Evolutionary conservation across 2,888 invertebrate genomes (phyloP).

Genomic region (Hanleya hanleyi): DNA sequence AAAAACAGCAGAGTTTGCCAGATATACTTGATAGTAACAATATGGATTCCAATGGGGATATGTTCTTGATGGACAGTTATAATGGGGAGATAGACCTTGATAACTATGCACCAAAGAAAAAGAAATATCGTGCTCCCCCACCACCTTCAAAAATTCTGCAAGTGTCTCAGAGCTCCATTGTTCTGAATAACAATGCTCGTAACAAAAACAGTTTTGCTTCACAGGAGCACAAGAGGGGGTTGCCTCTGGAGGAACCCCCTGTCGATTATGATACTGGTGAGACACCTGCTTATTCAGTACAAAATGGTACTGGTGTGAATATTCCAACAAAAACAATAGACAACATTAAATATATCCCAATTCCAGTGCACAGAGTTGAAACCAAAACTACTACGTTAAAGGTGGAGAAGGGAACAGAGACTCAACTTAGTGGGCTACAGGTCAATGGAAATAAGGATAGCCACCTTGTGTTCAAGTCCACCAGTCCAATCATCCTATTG

Average conservation of each 20-base stretch:
- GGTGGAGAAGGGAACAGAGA: no score
- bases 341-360: no score
- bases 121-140: constrained; percentile 58
- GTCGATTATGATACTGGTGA: constrained; percentile 56
- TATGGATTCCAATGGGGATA: not conserved
- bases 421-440: no score
- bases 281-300: not conserved
- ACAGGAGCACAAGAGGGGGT: constrained; percentile 7
- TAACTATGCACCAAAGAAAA: constrained; percentile 31
- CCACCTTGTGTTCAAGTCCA: no score
- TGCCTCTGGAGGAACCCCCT: constrained; percentile 44
- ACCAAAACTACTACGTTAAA: no score
- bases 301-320: no score
- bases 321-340: no score
- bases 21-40: not conserved
- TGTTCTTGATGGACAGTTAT: not conserved
- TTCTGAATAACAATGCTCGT: not conserved
- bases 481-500: no score
- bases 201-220: constrained; percentile 13
- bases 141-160: constrained; percentile 43
- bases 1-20: not conserved
- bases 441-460: no score
- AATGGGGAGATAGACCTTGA: not conserved
- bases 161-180: not conserved
- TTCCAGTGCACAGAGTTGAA: no score